phyloP scores from a whole-genome alignment of 2,888 invertebrate genomes.

The Chymomyza procnemis region DNA sequence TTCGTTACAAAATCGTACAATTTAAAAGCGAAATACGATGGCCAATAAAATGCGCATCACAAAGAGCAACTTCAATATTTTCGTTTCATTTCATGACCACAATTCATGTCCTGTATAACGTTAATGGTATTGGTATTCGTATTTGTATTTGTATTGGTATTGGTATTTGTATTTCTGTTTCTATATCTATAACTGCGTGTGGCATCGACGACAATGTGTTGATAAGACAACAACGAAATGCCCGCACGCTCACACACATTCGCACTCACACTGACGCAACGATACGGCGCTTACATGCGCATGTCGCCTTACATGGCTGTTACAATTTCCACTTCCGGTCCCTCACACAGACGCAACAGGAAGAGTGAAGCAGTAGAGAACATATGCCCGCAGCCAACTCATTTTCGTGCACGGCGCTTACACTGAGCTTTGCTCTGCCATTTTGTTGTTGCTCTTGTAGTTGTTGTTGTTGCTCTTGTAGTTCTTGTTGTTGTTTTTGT shows the following conservation, averaged over 20 bases:
- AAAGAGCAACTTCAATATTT: slow-evolving; percentile 66
- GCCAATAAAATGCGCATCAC: slow-evolving; percentile 29
- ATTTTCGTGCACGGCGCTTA: slow-evolving; percentile 10
- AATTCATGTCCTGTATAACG: not conserved
- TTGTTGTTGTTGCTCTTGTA: slow-evolving; percentile 7
- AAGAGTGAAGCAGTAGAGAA: too few species aligned
- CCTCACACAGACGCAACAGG: not conserved
- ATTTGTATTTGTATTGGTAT: slow-evolving; percentile 3
- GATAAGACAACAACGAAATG: slow-evolving; percentile 54
- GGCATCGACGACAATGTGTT: slow-evolving; percentile 50
- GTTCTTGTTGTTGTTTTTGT: slow-evolving; percentile 15
- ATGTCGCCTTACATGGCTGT: slow-evolving; percentile 44
- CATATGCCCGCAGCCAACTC: slow-evolving; percentile 5
- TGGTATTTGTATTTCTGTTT: not conserved
- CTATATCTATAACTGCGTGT: slow-evolving; percentile 2
- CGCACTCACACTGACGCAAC: not conserved
- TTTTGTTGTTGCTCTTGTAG: not conserved
- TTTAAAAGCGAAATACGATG: not conserved
- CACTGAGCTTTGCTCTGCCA: slow-evolving; percentile 4
- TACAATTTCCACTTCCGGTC: slow-evolving; percentile 54
- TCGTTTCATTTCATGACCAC: slow-evolving; percentile 60
- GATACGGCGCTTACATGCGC: slow-evolving; percentile 8
- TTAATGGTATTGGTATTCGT: slow-evolving; percentile 4
- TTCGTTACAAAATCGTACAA: not conserved
- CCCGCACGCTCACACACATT: slow-evolving; percentile 15